A percentile compares a stretch with the other conserved stretches of the same genome.
phyloP scores from a whole-genome alignment of 2,888 invertebrate genomes.

The Athalia circularis region DNA sequence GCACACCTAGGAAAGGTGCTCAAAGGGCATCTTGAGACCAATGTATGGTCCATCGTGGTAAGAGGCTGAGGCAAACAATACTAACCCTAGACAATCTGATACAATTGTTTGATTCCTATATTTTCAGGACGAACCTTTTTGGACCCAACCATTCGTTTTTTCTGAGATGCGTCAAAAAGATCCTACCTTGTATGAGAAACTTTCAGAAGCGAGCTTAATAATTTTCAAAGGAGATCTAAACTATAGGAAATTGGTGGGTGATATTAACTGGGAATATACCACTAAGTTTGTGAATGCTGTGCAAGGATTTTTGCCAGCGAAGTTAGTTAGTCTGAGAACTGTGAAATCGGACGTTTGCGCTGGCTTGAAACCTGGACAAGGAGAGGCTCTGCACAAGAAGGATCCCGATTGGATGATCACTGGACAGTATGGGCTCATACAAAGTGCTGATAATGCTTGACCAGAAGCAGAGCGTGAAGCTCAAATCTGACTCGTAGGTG shows the following conservation, averaged over 20 bases:
- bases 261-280: constrained; percentile 86
- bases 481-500: not conserved
- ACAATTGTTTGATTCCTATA: too few species aligned
- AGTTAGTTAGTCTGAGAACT: constrained; percentile 88
- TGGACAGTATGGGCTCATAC: constrained; percentile 89
- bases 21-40: constrained; percentile 76
- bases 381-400: constrained; percentile 75
- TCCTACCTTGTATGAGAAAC: constrained; percentile 79
- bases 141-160: too few species aligned
- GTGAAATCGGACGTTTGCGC: constrained; percentile 93
- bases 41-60: too few species aligned
- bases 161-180: too few species aligned
- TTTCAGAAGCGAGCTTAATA: constrained; percentile 81
- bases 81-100: too few species aligned
- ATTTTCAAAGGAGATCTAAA: constrained; percentile 97
- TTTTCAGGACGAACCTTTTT: too few species aligned
- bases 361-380: constrained; percentile 82
- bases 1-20: constrained; percentile 78
- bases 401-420: constrained; percentile 87
- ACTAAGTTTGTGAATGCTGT: constrained; percentile 81
- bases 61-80: too few species aligned
- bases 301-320: constrained; percentile 60
- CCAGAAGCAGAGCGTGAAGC: not conserved
- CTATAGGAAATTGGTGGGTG: constrained; percentile 94
- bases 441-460: constrained; percentile 62